Conservation (phyloP, 30 jellyfish, hydroid and myxozoan genomes). For the Morbakka virulenta region DNA sequence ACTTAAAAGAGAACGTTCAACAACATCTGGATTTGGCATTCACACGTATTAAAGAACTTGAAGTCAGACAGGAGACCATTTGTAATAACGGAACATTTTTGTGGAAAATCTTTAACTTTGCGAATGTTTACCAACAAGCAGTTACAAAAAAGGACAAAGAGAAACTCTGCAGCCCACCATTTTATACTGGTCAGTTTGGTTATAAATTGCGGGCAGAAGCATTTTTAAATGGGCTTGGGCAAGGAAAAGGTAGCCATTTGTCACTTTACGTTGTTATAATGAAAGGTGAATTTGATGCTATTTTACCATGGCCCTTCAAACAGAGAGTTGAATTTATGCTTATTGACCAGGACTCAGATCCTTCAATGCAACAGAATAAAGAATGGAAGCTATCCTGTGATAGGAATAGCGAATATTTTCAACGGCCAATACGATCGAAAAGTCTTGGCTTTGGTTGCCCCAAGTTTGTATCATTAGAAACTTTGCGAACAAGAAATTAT, state of each 20-base stretch:
- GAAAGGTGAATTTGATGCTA: slow-evolving; percentile 98
- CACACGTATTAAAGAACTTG: slow-evolving; percentile 84
- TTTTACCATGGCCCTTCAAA: slow-evolving; percentile 98
- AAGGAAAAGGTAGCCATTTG: slow-evolving; percentile 95
- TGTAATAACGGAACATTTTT: slow-evolving; percentile 92
- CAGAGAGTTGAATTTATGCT: slow-evolving; percentile 87
- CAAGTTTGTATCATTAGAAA: slow-evolving; percentile 91
- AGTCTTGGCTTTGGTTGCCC: slow-evolving; percentile 99
- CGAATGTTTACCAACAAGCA: slow-evolving; percentile 76
- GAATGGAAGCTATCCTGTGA: slow-evolving; percentile 95
- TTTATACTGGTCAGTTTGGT: slow-evolving; percentile 97
- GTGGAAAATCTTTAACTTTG: slow-evolving; percentile 92
- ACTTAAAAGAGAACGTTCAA: slow-evolving; percentile 66
- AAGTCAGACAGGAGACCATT: slow-evolving; percentile 89
- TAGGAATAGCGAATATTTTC: slow-evolving; percentile 87
- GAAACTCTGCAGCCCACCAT: slow-evolving; percentile 94
- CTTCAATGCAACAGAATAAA: slow-evolving; percentile 75
- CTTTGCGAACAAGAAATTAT: slow-evolving; percentile 82
- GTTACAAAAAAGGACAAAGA: slow-evolving; percentile 94
- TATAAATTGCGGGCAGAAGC: slow-evolving; percentile 96
- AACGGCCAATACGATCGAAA: slow-evolving; percentile 89
- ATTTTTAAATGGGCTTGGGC: slow-evolving; percentile 93
- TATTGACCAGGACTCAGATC: slow-evolving; percentile 93
- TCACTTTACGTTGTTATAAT: slow-evolving; percentile 90
- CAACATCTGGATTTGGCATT: slow-evolving; percentile 85